phyloP scores from a whole-genome alignment of 2,888 invertebrate species.

The Gortyna flavago region DNA sequence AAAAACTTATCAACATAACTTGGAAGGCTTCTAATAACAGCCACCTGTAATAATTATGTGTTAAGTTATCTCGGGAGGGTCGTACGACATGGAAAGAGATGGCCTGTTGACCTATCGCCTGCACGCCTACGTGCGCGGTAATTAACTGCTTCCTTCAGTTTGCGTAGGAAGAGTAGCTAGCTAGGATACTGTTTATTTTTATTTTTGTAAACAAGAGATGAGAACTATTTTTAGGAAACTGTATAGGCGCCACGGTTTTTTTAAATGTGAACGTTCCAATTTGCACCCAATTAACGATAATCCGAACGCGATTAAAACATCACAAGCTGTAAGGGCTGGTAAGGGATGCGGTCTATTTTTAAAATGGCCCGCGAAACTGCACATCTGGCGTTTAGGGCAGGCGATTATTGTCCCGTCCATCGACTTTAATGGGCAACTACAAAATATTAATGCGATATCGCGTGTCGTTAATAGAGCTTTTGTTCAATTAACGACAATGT shows the following conservation, averaged over 20 bases:
- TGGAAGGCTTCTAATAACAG: not conserved
- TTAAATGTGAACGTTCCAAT: not conserved
- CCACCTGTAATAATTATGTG: constrained; percentile 50
- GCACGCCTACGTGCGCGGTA: constrained; percentile 37
- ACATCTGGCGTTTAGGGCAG: constrained; percentile 54
- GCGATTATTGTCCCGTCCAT: constrained; percentile 49
- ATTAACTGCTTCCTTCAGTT: constrained; percentile 53
- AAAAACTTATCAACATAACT: not conserved
- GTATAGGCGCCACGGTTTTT: not conserved
- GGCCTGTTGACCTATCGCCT: constrained; percentile 56
- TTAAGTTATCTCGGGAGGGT: constrained; percentile 15
- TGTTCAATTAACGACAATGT: constrained; percentile 36
- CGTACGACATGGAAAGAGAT: constrained; percentile 35
- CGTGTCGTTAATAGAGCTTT: constrained; percentile 47
- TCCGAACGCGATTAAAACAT: constrained; percentile 35
- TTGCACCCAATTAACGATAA: constrained; percentile 42
- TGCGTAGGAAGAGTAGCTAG: constrained; percentile 34
- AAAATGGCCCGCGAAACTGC: constrained; percentile 49
- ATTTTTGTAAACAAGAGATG: constrained; percentile 9
- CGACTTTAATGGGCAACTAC: constrained; percentile 14
- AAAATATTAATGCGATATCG: constrained; percentile 37
- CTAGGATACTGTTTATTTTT: constrained; percentile 3
- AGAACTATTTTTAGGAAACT: not conserved
- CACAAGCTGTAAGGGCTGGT: constrained; percentile 27
- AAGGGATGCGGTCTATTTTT: constrained; percentile 58